Conservation (phyloP, 2,797 vertebrate species). For the Chiroxiphia lanceolata region DNA sequence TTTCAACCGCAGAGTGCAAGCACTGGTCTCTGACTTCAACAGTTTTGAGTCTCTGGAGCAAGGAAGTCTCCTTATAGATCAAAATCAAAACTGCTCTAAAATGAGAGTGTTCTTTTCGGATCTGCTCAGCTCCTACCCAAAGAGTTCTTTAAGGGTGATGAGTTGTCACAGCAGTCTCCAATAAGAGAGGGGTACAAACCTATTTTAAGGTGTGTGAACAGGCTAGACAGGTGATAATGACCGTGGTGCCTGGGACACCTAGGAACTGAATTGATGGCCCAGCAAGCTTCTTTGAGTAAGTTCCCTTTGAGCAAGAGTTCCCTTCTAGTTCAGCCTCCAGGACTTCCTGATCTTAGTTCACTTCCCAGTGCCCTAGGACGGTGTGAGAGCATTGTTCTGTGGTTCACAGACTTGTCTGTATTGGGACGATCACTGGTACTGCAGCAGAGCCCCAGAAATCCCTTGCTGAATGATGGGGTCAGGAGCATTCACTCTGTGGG, state of each 20-base stretch:
- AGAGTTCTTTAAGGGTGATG: neutral
- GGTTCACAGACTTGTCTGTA: neutral
- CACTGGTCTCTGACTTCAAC: neutral
- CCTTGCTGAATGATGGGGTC: neutral
- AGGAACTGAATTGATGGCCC: neutral
- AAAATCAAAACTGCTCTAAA: neutral
- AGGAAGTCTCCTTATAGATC: neutral
- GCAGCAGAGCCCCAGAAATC: neutral
- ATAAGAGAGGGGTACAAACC: neutral
- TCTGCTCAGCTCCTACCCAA: neutral
- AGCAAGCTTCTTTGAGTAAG: neutral
- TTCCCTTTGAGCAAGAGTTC: neutral
- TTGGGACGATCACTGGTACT: neutral
- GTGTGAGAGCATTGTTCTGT: neutral
- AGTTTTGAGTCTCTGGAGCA: neutral
- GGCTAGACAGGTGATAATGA: rapidly evolving
- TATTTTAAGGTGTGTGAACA: neutral
- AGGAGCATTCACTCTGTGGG: neutral
- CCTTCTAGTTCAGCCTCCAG: neutral
- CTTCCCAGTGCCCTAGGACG: neutral
- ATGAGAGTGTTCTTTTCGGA: neutral
- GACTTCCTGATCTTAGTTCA: neutral
- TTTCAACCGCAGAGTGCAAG: neutral
- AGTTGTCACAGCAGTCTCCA: neutral
- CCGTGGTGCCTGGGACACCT: neutral